phyloP scores from a whole-genome alignment of 2,888 invertebrate genomes.

The Sisyra nigra region DNA sequence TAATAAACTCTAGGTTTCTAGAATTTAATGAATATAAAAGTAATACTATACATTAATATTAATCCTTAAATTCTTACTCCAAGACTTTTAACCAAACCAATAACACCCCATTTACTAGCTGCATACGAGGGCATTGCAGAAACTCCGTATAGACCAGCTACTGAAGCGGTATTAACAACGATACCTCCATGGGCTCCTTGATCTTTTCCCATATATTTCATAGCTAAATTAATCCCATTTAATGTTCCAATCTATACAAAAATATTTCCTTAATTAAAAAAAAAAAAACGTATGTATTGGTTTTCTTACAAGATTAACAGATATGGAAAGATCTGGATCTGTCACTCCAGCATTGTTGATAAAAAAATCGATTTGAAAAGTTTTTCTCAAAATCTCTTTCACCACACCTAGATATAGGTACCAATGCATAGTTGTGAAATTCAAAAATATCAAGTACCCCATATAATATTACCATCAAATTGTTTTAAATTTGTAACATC shows the following conservation, averaged over 20 bases:
- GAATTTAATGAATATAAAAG: too few relatives aligned
- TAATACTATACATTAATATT: too few relatives aligned
- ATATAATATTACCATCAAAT: not conserved
- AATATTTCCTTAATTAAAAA: not conserved
- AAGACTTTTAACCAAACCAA: not conserved
- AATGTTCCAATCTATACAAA: not conserved
- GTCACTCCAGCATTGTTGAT: not conserved
- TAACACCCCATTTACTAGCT: not conserved
- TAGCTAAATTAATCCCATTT: not conserved
- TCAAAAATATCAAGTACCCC: too few relatives aligned
- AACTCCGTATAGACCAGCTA: not conserved
- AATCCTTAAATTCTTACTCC: too few relatives aligned
- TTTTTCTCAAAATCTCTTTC: not conserved
- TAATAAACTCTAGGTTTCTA: too few relatives aligned
- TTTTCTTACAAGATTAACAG: not conserved
- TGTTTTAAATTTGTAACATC: not conserved
- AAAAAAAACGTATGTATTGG: too few relatives aligned
- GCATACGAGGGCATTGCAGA: not conserved
- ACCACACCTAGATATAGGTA: not conserved
- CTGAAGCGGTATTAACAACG: not conserved
- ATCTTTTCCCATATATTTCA: not conserved
- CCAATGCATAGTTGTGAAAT: too few relatives aligned
- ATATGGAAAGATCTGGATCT: not conserved
- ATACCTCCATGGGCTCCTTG: not conserved
- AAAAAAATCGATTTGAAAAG: not conserved